phyloP scores from a whole-genome alignment of 1,140 invertebrate genomes.

The Neodiprion lecontei region DNA sequence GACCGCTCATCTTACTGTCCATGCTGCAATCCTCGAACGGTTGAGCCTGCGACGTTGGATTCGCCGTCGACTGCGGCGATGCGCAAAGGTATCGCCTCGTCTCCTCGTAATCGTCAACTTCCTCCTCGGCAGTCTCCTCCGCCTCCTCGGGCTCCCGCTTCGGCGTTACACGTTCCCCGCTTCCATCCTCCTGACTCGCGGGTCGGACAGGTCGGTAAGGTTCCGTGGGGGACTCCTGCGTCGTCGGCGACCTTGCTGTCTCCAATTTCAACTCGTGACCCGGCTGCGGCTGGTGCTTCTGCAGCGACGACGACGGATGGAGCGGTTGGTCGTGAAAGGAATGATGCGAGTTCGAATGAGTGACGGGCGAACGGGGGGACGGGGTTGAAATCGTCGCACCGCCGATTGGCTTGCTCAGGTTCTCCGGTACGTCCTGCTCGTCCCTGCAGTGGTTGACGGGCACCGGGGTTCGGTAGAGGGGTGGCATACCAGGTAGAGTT shows the following conservation, averaged over 20 bases:
- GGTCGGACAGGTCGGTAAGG: conserved; percentile 48
- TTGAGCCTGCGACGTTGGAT: conserved; percentile 64
- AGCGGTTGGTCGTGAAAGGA: conserved; percentile 64
- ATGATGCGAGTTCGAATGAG: conserved; percentile 67
- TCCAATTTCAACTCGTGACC: conserved; percentile 40
- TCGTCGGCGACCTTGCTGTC: conserved; percentile 42
- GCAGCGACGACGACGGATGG: conserved; percentile 40
- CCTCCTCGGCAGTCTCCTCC: conserved; percentile 66
- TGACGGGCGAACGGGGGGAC: conserved; percentile 61
- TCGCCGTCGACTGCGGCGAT: conserved; percentile 40
- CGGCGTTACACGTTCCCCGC: conserved; percentile 62
- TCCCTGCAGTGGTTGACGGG: conserved; percentile 57
- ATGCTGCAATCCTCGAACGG: conserved; percentile 79
- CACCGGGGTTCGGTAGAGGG: conserved; percentile 53
- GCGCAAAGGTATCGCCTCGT: conserved; percentile 51
- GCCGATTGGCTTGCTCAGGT: conserved; percentile 74
- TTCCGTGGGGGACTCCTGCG: conserved; percentile 35
- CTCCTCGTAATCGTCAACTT: conserved; percentile 64
- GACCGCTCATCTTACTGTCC: conserved; percentile 71
- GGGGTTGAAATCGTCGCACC: conserved; percentile 21
- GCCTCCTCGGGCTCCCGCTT: conserved; percentile 71
- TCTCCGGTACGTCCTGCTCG: conserved; percentile 81
- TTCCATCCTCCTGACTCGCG: conserved; percentile 58
- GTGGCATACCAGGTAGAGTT: conserved; percentile 50
- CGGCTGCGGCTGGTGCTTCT: conserved; percentile 28